phyloP scores from a whole-genome alignment of 37 sponge, comb jelly and placozoan genomes.

The Oscarella lobularis region DNA sequence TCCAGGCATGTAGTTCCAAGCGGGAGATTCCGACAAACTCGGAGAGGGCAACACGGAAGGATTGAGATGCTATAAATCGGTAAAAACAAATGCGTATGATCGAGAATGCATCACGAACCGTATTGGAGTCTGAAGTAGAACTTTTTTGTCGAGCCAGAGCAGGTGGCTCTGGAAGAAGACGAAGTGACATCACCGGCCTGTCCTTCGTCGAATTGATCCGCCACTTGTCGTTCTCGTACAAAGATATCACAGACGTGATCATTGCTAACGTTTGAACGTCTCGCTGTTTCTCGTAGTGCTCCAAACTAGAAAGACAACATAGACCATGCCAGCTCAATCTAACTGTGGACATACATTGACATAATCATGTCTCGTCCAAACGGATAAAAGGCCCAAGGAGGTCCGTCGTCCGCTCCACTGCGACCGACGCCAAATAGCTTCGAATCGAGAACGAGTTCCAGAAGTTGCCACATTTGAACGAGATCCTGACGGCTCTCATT shows the following conservation, averaged over 20 bases:
- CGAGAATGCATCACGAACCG: too few relatives aligned
- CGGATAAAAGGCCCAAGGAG: background rate
- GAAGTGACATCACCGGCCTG: too few relatives aligned
- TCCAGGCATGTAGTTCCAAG: too few relatives aligned
- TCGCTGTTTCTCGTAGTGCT: slow-evolving; percentile 30
- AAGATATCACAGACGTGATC: slow-evolving; percentile 52
- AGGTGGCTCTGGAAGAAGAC: too few relatives aligned
- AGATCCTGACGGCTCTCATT: background rate
- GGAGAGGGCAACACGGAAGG: too few relatives aligned
- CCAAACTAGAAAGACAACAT: slow-evolving; percentile 25
- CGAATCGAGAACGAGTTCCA: background rate
- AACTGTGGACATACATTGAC: background rate
- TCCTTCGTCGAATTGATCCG: too few relatives aligned
- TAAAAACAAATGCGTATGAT: too few relatives aligned
- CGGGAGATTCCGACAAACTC: too few relatives aligned
- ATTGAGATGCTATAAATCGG: too few relatives aligned
- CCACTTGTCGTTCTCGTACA: too few relatives aligned
- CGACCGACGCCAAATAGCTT: background rate
- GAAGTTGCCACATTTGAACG: background rate
- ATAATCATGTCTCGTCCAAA: background rate
- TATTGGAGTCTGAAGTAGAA: too few relatives aligned
- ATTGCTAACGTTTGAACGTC: slow-evolving; percentile 77
- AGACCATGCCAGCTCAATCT: background rate
- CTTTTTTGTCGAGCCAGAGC: too few relatives aligned
- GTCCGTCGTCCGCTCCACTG: background rate